These are phyloP conservation scores for Sesamia inferens DNA, from an alignment of 2,888 invertebrate genomes.

Conservation along the genomic window DNA sequence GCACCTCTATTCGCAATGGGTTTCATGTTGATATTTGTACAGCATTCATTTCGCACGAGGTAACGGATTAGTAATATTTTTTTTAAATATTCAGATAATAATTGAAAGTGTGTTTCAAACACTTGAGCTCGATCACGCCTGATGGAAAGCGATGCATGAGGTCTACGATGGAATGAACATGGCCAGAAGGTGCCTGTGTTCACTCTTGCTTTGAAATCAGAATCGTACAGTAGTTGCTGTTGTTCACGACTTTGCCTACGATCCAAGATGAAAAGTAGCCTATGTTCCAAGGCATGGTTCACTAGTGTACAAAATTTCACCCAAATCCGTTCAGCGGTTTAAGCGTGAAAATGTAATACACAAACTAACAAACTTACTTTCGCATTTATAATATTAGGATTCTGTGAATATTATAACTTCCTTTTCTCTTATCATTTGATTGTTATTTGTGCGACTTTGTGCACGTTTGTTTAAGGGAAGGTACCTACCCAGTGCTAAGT, in stretches of 20 bases:
- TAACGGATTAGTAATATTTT: not conserved
- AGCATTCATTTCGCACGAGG: too few relatives aligned
- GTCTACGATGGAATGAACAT: not conserved
- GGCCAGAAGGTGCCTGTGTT: not conserved
- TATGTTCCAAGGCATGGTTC: too few relatives aligned
- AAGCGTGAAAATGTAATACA: too few relatives aligned
- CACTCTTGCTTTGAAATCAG: not conserved
- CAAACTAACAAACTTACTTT: too few relatives aligned
- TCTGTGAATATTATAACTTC: not conserved
- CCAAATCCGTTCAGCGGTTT: too few relatives aligned
- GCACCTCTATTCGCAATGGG: too few relatives aligned
- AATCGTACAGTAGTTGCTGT: not conserved
- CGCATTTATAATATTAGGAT: too few relatives aligned
- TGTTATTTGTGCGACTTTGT: conserved; percentile 25
- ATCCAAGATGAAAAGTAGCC: too few relatives aligned
- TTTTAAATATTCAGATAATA: not conserved
- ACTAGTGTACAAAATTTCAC: too few relatives aligned
- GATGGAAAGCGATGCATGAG: not conserved
- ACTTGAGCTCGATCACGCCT: too few relatives aligned
- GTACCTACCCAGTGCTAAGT: conserved; percentile 20
- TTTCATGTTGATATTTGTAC: too few relatives aligned
- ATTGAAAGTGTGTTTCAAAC: not conserved
- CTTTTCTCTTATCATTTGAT: not conserved
- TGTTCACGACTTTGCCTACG: too few relatives aligned
- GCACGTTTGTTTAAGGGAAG: conserved; percentile 7